Conservation (phyloP, 1,140 invertebrate species). For the Aphis craccivora region DNA sequence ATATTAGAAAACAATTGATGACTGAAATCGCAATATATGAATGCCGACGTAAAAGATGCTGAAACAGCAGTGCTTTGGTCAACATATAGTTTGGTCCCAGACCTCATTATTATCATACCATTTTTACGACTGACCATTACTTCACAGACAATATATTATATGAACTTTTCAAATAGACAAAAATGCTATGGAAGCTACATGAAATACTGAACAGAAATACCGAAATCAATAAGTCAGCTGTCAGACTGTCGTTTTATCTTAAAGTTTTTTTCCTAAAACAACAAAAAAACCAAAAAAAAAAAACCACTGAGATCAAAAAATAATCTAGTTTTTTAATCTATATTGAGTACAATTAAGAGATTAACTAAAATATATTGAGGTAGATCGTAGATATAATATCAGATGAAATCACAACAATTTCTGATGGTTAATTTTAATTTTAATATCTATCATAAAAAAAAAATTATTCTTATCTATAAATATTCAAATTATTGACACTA, state of each 20-base stretch:
- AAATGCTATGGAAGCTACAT: not conserved
- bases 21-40: not conserved
- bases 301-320: not conserved
- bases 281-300: not conserved
- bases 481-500: not conserved
- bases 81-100: not conserved
- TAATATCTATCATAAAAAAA: not conserved
- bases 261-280: not conserved
- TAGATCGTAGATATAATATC: not conserved
- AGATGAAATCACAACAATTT: not conserved
- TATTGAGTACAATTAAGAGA: not conserved
- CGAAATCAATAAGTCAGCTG: slow-evolving; percentile 38
- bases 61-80: too few relatives aligned
- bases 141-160: not conserved
- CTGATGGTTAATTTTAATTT: not conserved
- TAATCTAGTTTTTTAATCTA: not conserved
- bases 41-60: not conserved
- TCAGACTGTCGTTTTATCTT: slow-evolving; percentile 14
- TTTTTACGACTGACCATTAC: slow-evolving; percentile 33
- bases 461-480: not conserved
- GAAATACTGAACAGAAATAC: not conserved
- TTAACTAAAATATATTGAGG: not conserved
- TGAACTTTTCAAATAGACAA: slow-evolving; percentile 3
- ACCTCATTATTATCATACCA: slow-evolving; percentile 40
- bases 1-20: slow-evolving; percentile 2